These are phyloP conservation scores for Prunella strophiata DNA, from an alignment of 2,797 vertebrate species.

Conservation along the genomic window DNA sequence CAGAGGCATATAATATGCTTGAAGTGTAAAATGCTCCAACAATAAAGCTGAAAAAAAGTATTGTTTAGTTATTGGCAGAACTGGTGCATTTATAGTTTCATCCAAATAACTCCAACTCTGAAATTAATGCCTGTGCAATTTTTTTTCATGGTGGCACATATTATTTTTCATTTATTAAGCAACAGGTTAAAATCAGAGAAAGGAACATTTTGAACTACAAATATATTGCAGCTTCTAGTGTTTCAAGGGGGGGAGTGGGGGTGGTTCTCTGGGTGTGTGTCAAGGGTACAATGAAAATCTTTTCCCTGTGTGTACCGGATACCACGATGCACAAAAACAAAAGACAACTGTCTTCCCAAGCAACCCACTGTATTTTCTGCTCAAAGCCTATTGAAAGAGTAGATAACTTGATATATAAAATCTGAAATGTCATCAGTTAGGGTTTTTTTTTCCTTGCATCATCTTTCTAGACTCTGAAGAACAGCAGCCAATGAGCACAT, in stretches of 20 bases:
- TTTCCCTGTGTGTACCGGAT: not conserved
- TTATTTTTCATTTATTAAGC: conserved; percentile 33
- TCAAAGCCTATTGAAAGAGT: not conserved
- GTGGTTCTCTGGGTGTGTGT: not conserved
- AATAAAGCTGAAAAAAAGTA: conserved; percentile 25
- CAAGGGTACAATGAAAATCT: not conserved
- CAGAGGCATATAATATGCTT: conserved; percentile 17
- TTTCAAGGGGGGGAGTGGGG: not conserved
- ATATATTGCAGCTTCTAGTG: not conserved
- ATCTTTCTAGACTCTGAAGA: not conserved
- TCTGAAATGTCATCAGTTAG: not conserved
- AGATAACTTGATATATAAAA: not conserved
- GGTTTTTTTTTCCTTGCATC: not conserved
- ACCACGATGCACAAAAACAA: not conserved
- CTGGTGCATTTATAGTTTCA: not conserved
- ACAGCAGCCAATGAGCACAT: not conserved
- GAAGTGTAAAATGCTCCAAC: conserved; percentile 42
- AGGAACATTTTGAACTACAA: conserved; percentile 16
- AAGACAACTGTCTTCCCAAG: not conserved
- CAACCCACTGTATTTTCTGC: not conserved
- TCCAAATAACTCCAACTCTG: not conserved
- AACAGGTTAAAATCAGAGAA: not conserved
- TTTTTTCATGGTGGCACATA: not conserved
- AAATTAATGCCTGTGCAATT: not conserved
- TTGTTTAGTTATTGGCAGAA: conserved; percentile 47